Conservation (phyloP, 2,888 invertebrate species). For the Geophilus truncorum region DNA sequence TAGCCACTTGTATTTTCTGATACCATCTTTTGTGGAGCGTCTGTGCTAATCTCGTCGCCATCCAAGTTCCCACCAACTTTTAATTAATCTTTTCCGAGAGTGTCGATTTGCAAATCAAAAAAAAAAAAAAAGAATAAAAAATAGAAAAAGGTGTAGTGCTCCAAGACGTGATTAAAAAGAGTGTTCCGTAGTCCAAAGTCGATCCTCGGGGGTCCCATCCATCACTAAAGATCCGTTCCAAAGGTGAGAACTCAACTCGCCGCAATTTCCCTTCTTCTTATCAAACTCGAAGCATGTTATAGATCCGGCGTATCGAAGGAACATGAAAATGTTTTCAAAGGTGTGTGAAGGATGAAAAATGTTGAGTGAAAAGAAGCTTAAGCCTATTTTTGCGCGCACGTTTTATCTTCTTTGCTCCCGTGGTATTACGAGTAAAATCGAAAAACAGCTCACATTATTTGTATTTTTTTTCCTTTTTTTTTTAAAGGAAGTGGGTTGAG, state of each 20-base stretch:
- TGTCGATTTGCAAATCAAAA: not conserved
- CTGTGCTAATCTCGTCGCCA: not conserved
- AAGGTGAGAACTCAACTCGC: not conserved
- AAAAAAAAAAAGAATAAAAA: not conserved
- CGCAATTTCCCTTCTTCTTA: not conserved
- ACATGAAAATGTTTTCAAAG: not conserved
- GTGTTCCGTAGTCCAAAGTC: no score
- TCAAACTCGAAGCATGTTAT: not conserved
- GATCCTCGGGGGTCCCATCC: not conserved
- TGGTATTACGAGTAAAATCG: not conserved
- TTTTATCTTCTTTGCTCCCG: not conserved
- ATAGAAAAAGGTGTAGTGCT: no score
- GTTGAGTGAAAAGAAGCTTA: not conserved
- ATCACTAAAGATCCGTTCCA: not conserved
- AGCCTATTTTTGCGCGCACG: not conserved
- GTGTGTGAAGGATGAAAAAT: not conserved
- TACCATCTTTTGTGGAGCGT: not conserved
- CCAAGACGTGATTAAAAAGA: not conserved
- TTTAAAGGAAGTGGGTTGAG: no score
- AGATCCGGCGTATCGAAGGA: not conserved
- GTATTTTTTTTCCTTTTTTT: no score
- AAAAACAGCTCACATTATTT: not conserved
- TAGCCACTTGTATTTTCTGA: not conserved
- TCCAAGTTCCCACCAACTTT: not conserved
- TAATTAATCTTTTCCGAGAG: not conserved